These are phyloP conservation scores for Nymphalis c-album DNA, from an alignment of 2,888 invertebrate genomes.

Conservation along the genomic window DNA sequence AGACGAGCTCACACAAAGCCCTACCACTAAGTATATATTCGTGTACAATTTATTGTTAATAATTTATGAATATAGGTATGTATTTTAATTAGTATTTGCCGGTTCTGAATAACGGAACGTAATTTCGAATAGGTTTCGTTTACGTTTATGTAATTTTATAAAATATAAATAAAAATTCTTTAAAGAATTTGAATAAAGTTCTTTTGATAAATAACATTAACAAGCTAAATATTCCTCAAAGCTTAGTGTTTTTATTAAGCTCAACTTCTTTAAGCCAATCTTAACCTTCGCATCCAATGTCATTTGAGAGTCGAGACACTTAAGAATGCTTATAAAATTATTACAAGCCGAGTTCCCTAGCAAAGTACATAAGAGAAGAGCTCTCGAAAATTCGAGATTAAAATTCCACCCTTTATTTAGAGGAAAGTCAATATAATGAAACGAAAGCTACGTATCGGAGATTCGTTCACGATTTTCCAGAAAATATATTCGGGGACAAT, in stretches of 20 bases:
- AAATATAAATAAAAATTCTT: neutral
- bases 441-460: slow-evolving; percentile 37
- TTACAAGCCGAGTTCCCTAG: slow-evolving; percentile 29
- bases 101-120: no score
- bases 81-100: no score
- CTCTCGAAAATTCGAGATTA: slow-evolving; percentile 40
- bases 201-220: neutral
- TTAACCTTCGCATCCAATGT: slow-evolving; percentile 7
- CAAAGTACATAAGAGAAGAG: slow-evolving; percentile 44
- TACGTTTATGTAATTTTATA: no score
- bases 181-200: neutral
- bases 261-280: slow-evolving; percentile 1
- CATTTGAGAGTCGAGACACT: slow-evolving; percentile 9
- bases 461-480: slow-evolving; percentile 37
- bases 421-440: slow-evolving; percentile 42
- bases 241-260: neutral
- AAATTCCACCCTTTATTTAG: slow-evolving; percentile 43
- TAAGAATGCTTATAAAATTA: slow-evolving; percentile 25
- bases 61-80: no score
- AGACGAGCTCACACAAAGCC: no score
- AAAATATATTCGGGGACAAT: slow-evolving; percentile 40
- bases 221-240: neutral
- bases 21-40: no score
- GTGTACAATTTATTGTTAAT: no score
- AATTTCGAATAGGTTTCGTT: no score